Conservation (phyloP, 1,140 invertebrate species). For the Caenorhabditis brenneri region DNA sequence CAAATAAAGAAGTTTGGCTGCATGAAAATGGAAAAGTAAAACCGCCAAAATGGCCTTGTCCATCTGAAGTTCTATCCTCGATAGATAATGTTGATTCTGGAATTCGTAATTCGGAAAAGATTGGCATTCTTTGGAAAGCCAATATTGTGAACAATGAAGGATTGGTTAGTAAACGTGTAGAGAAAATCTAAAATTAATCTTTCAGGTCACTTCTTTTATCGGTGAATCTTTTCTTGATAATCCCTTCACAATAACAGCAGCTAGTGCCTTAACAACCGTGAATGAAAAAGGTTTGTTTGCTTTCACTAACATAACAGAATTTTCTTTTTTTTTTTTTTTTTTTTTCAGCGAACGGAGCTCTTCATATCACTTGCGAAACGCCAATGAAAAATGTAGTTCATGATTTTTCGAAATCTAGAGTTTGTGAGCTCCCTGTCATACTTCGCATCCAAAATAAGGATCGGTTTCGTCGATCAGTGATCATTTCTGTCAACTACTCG, state of each 20-base stretch:
- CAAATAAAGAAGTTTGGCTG: not conserved
- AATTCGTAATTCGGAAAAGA: not conserved
- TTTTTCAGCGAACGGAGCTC: not conserved
- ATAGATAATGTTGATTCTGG: not conserved
- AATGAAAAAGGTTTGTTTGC: not conserved
- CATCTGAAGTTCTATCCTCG: not conserved
- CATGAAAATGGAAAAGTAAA: not conserved
- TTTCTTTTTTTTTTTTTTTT: not conserved
- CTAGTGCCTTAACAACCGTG: not conserved
- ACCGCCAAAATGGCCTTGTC: not conserved
- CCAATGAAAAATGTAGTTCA: not conserved
- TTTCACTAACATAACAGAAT: no score
- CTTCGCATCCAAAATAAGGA: not conserved
- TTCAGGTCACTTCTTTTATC: constrained; percentile 10
- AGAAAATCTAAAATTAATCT: not conserved
- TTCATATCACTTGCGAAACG: not conserved
- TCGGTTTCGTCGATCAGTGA: not conserved
- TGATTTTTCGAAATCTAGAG: not conserved
- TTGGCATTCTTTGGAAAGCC: constrained; percentile 28
- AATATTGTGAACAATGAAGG: constrained; percentile 41
- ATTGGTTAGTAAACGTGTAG: not conserved
- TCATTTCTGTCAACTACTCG: not conserved
- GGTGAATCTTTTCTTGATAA: constrained; percentile 39
- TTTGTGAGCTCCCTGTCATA: constrained; percentile 20
- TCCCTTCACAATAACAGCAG: not conserved